Evolutionary conservation across 2,888 invertebrate species (phyloP).

Genomic region (Trichogramma dendrolimi): DNA sequence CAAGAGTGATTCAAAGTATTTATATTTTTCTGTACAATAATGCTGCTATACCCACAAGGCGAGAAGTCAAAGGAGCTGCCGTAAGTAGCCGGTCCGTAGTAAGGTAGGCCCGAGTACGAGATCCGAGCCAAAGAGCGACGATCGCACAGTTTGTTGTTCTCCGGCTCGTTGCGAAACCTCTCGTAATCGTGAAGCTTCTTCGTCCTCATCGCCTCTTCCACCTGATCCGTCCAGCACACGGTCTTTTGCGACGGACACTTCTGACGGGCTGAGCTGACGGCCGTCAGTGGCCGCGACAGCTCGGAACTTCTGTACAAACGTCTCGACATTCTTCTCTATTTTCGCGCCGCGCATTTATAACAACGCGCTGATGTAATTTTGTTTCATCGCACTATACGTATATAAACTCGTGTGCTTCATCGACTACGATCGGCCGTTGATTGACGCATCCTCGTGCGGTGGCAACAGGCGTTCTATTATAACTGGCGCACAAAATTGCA

Average conservation of each 20-base stretch:
- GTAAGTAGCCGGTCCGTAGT: background rate
- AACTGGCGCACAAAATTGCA: too few species aligned
- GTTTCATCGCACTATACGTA: too few species aligned
- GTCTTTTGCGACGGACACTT: conserved; percentile 11
- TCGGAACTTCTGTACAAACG: conserved; percentile 7
- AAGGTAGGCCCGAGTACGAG: background rate
- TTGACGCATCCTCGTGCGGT: too few species aligned
- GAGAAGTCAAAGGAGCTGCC: conserved; percentile 5
- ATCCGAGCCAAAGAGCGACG: conserved; percentile 6
- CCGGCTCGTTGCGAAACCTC: background rate
- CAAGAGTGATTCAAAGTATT: too few species aligned
- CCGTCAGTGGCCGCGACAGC: background rate
- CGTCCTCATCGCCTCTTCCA: background rate
- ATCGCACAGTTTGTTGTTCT: conserved; percentile 16
- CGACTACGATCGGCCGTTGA: too few species aligned
- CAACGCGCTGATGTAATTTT: too few species aligned
- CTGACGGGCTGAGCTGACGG: too few species aligned
- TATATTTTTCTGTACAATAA: too few species aligned
- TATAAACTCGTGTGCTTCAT: too few species aligned
- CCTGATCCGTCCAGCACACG: conserved; percentile 26
- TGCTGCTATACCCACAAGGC: background rate
- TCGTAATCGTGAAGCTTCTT: background rate
- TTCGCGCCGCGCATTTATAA: background rate
- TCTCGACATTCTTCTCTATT: conserved; percentile 5
- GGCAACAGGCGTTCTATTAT: too few species aligned